Base-by-base conservation (phyloP, 2,797 vertebrate genomes). In the Epinephelus coioides region DNA sequence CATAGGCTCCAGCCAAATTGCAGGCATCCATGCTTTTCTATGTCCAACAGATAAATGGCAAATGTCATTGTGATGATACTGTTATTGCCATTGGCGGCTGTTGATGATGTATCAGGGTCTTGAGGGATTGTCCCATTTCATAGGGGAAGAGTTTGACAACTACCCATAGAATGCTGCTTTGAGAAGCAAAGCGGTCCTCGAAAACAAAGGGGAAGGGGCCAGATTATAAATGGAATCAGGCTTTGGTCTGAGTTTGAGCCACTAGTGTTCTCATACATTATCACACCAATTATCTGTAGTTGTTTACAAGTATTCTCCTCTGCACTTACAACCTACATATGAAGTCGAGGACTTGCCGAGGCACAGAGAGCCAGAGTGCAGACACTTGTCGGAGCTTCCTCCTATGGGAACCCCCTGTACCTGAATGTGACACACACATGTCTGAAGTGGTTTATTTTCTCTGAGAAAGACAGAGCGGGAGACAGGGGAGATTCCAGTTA, bases 401-500 rank as follows among this genome's bases (percentile, higher is more conserved):
- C 44, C 38, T 25, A 11, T 1, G 47, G 27, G 51, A 73, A 23
- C 25, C 54, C n/a, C 13, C 12, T n/a, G n/a, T 44, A 10, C 18
- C 56, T 72, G 25, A 72, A 50, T n/a, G 50, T 40, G 19, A 68
- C 53, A 74, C 68, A 44, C 3, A 44, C 3, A 40, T 53, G 10
- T 46, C 46, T 69, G 23, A 5, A 73, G 73, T 15, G 6, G n/a
- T 77, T 78, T 54, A 15, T 17, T 27, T 69, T 30, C 57, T 53
- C 10, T 27, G 15, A 40, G 34, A 27, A 34, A 53, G 53, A 56
- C 21, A 30, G 44, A 47, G n/a, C n/a, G 57, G 46, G 21, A 46
- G n/a, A 56, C 6, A 2, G 17, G 5, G 17, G 8, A 21, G 38
- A 34, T 69, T 67, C 23, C 25, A 25, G 40, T 72, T 92, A 98